Percentiles rank a stretch among this genome's conserved stretches.
Conservation (phyloP, 2,888 invertebrate genomes). For the Hyles lineata region DNA sequence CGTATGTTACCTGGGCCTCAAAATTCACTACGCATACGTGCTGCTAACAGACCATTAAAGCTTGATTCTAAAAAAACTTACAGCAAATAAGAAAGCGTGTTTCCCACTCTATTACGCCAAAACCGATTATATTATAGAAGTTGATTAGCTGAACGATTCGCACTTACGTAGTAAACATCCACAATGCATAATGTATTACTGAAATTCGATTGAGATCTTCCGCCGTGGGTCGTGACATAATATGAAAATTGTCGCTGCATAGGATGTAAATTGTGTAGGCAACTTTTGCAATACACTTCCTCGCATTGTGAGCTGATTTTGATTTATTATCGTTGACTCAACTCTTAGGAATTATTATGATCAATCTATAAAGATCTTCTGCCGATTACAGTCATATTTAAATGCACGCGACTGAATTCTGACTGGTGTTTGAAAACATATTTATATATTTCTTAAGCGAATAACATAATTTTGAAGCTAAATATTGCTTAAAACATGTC, state of each 20-base stretch:
- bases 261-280: background rate
- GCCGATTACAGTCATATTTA: no score
- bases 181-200: slow-evolving; percentile 20
- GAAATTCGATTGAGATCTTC: slow-evolving; percentile 12
- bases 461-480: no score
- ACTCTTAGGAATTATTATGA: no score
- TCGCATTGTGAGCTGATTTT: background rate
- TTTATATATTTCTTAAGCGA: no score
- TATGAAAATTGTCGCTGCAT: background rate
- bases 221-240: background rate
- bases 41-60: no score
- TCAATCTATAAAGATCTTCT: no score
- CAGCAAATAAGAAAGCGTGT: slow-evolving; percentile 14
- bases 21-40: no score
- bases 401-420: no score
- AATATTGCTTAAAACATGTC: no score
- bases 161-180: slow-evolving; percentile 3
- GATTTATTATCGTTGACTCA: no score
- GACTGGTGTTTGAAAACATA: no score
- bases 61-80: background rate
- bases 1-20: no score
- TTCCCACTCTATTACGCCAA: background rate
- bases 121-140: slow-evolving; percentile 9
- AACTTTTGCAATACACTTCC: slow-evolving; percentile 3
- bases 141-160: slow-evolving; percentile 11